Percentiles rank a stretch among this genome's conserved stretches.
These are phyloP conservation scores for Drosophila meridionalis DNA, from an alignment of 2,888 invertebrate species.

Conservation along the genomic window DNA sequence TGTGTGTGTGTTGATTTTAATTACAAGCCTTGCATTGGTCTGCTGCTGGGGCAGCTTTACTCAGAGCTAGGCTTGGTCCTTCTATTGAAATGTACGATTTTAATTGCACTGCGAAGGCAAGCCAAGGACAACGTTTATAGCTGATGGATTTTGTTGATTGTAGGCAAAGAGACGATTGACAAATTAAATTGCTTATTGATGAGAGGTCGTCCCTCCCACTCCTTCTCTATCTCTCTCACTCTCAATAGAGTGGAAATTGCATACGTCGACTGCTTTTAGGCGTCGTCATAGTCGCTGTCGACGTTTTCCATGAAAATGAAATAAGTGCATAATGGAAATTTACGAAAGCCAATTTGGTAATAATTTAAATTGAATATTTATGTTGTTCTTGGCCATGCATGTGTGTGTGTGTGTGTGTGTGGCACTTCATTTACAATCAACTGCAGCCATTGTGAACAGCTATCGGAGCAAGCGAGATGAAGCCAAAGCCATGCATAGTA, in stretches of 20 bases:
- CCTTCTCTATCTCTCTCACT: background rate
- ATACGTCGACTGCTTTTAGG: slow-evolving; percentile 57
- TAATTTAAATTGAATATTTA: slow-evolving; percentile 81
- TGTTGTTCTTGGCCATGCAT: slow-evolving; percentile 43
- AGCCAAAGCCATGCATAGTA: slow-evolving; percentile 53
- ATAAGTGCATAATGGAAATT: slow-evolving; percentile 81
- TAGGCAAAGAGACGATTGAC: slow-evolving; percentile 68
- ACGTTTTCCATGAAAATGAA: slow-evolving; percentile 53
- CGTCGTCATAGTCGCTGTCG: slow-evolving; percentile 29
- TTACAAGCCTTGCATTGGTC: slow-evolving; percentile 57
- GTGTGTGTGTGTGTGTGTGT: slow-evolving; percentile 12
- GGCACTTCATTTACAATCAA: slow-evolving; percentile 53
- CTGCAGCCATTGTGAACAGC: slow-evolving; percentile 50
- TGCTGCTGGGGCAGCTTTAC: slow-evolving; percentile 9
- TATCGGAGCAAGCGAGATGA: slow-evolving; percentile 20
- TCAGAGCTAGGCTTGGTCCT: slow-evolving; percentile 32
- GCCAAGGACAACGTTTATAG: slow-evolving; percentile 48
- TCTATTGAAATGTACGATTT: slow-evolving; percentile 47
- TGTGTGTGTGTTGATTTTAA: slow-evolving; percentile 67
- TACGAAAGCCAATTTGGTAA: slow-evolving; percentile 78
- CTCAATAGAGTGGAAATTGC: slow-evolving; percentile 41
- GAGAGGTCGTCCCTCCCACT: slow-evolving; percentile 34
- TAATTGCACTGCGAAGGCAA: slow-evolving; percentile 60
- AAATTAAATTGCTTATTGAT: slow-evolving; percentile 81
- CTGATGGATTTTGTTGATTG: slow-evolving; percentile 75